Evolutionary conservation across 2,888 invertebrate genomes (phyloP).

Genomic region (Branchipolynoe longqiensis): DNA sequence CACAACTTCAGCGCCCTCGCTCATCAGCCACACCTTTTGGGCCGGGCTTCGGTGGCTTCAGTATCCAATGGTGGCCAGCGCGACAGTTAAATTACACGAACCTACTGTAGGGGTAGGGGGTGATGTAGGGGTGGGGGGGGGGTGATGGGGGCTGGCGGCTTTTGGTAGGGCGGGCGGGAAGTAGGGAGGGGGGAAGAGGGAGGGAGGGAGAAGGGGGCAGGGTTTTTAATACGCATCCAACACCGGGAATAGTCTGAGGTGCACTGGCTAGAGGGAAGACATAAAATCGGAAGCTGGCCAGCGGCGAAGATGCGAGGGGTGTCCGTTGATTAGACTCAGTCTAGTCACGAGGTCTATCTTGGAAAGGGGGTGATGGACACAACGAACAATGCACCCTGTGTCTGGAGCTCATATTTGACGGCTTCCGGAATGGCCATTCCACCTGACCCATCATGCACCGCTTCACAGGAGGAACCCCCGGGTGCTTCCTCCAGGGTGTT

Average conservation of each 20-base stretch:
- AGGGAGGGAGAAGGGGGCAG: not conserved
- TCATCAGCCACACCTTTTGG: no score
- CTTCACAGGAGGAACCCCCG: no score
- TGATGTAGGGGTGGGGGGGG: not conserved
- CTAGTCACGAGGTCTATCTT: no score
- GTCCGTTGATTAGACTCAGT: no score
- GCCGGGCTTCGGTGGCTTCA: not conserved
- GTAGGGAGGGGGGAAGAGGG: not conserved
- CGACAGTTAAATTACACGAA: slow-evolving; percentile 12
- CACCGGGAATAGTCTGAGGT: not conserved
- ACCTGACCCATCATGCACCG: no score
- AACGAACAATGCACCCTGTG: no score
- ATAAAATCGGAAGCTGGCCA: not conserved
- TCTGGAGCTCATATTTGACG: no score
- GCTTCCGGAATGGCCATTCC: no score
- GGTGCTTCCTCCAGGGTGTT: no score
- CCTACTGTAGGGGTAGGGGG: not conserved
- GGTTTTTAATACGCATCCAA: not conserved
- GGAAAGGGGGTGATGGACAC: no score
- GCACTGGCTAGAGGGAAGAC: not conserved
- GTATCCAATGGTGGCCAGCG: not conserved
- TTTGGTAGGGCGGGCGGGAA: not conserved
- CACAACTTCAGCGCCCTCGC: no score
- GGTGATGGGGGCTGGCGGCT: not conserved
- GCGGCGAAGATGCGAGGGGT: no score